Evolutionary conservation across 2,888 invertebrate species (phyloP), one percentile per base, ranked within the genome.

Genomic region (Seira ritae): DNA sequence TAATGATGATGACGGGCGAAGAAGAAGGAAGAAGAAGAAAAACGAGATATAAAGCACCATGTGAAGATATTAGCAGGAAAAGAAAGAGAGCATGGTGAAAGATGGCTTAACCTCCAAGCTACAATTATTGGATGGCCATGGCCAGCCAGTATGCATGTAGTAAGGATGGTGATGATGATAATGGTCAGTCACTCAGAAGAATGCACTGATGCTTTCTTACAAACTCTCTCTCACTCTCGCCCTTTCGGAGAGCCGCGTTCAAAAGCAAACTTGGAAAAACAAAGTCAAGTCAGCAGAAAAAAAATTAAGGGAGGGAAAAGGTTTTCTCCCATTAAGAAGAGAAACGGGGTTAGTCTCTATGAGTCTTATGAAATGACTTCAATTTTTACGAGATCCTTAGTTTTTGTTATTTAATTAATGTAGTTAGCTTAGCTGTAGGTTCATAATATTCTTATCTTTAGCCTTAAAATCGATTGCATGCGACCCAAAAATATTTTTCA

Each of bases 401-500:
- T 12, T 8, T 8, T 42, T 42, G 42, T 42, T 8, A 42, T 8
- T 8, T 42, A 42, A 8, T 42, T 12, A 42, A 42, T 42, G 42
- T 42, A 42, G 6, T 42, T 8, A 42, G 42, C 42, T 42, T 8
- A 42, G 12, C 42, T 42, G 42, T 42, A 8, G 12, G 6, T 42
- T 8, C 42, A 12, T 8, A 42, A 42, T 8, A 42, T 42, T 42
- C 12, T 42, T 42, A 8, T 42, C 42, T 6, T 42, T 42, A 6
- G 6, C 42, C 6, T 42, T 42, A 12, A 42, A 42, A 42, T 12
- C 6, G 42, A 8, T 8, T 6, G 42, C 6, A 42, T 42, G 6
- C 12, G 6, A 42, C 37, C 80, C 74, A 80, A 80, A 74, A 69
- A 80, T 74, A 80, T 80, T 80, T 37, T 24, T 42, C 19, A 15